Evolutionary conservation across 2,888 invertebrate genomes (phyloP), one percentile per base, ranked within the genome.

Genomic region (Himalopsyche japonica): DNA sequence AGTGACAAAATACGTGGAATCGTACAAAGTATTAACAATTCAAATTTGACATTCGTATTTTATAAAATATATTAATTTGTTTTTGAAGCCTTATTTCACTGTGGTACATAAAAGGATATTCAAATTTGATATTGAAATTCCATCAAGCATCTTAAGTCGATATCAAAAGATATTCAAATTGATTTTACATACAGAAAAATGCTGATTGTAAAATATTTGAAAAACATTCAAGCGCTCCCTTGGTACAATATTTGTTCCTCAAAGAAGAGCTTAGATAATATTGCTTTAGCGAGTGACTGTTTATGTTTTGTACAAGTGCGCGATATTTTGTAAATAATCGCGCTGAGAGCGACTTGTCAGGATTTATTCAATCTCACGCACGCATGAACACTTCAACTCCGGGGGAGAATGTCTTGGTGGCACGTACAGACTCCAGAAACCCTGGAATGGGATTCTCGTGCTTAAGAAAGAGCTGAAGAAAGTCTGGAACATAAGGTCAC

Each of bases 331-430:
- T 79, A 82, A 79, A 84, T 84, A 82, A 76, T 32, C 47, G 80
- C 76, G 84, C 30, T 57, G 79, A 84, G 84, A 30, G 64, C 79
- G 43, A 76, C 83, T 81, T 57, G 83, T 49, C 30, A 48, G 81
- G 85, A 85, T 85, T 85, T 85, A 85, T 85, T 83, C 85, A 85
- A 85, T 85, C 85, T 83, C 85, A 85, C 85, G 85, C 85, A 83
- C 83, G 85, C 79, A 47, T 79, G 80, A 80, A 76, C 81, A 80
- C 80, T 81, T 80, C 49, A 83, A 47, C 70, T 70, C 6, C 27
- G 30, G 76, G 70, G 78, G 43, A 57, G 82, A 30, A 43, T 64
- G 37, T 79, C 24, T 32, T 32, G 37, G 76, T 27, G 12, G 82
- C 82, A 82, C 82, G 82, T 76, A 43, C 82, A 27, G 30, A 30